Conservation (phyloP, 2,888 invertebrate genomes). For the Lymantria dispar region DNA sequence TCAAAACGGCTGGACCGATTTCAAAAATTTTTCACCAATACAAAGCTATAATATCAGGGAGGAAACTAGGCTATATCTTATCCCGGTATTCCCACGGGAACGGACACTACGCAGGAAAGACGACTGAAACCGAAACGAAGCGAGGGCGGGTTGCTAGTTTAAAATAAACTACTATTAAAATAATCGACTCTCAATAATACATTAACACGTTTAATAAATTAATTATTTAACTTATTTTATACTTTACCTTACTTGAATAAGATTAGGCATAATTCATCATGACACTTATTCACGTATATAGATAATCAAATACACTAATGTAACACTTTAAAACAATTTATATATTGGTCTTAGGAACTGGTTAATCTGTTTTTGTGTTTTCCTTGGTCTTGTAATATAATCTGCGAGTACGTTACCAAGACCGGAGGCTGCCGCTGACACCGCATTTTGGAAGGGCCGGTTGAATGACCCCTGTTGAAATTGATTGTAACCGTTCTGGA, state of each 20-base stretch:
- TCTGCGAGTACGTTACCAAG: slow-evolving; percentile 78
- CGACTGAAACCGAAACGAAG: no score
- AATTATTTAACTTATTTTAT: background rate
- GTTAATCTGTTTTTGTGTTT: slow-evolving; percentile 62
- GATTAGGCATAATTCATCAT: background rate
- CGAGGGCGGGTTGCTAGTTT: no score
- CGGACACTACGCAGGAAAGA: no score
- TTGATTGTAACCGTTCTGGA: slow-evolving; percentile 28
- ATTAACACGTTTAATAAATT: background rate
- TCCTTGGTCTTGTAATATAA: slow-evolving; percentile 60
- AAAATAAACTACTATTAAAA: no score
- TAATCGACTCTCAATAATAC: background rate
- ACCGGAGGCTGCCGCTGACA: slow-evolving; percentile 75
- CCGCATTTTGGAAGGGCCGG: slow-evolving; percentile 58
- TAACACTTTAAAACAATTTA: slow-evolving; percentile 49
- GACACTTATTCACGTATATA: background rate
- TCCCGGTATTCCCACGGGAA: no score
- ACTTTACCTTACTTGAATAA: slow-evolving; percentile 2
- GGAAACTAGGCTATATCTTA: no score
- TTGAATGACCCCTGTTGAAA: slow-evolving; percentile 27
- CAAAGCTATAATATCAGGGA: no score
- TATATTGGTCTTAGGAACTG: slow-evolving; percentile 64
- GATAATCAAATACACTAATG: background rate
- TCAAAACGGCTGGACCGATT: no score
- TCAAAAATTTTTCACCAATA: no score